Evolutionary conservation across 2,113 vertebrate genomes (phyloP), one percentile per base, ranked within the genome.

Genomic region (Corvus hawaiiensis): DNA sequence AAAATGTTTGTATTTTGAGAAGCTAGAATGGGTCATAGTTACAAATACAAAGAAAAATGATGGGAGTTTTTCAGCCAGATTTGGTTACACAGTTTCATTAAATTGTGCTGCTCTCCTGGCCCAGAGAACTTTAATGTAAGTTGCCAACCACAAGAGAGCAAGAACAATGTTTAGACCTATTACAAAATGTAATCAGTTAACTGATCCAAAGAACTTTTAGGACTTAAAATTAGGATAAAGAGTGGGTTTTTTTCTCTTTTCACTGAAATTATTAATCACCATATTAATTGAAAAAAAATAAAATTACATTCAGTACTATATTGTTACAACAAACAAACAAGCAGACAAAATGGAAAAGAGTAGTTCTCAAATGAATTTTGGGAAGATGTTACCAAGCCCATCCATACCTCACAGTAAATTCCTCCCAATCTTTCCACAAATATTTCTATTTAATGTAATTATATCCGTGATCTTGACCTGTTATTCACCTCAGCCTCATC

Each of bases 1-100:
- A 74, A 89, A 78, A 55, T 68, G 14, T 52, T 49, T 92, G 49
- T 32, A 41, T 90, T 89, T 84, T 71, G 35, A 87, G 56, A 86
- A 82, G 20, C 4, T 69, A 58, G 13, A 46, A 59, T 11, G 33
- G 54, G 43, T 76, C 3, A 5, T 19, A 52, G 26, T 51, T n/a
- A 35, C 6, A 44, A 22, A 3, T 51, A 48, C 27, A 75, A 83
- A 71, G 23, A 56, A 43, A 83, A 32, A 13, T 19, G 23, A 33
- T 51, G 28, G 6, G 37, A 66, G 22, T 18, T 75, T 80, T 54
- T 51, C 44, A 52, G 5, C 11, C 48, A 85, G 30, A 30, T 62
- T 83, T 93, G 32, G 9, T 74, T 77, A 9, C 24, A 27, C 26
- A 63, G 10, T 76, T 85, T 71, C n/a, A 23, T 73, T 51, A 76